phyloP scores from a whole-genome alignment of 1,140 invertebrate genomes.

The Tenebrio molitor region DNA sequence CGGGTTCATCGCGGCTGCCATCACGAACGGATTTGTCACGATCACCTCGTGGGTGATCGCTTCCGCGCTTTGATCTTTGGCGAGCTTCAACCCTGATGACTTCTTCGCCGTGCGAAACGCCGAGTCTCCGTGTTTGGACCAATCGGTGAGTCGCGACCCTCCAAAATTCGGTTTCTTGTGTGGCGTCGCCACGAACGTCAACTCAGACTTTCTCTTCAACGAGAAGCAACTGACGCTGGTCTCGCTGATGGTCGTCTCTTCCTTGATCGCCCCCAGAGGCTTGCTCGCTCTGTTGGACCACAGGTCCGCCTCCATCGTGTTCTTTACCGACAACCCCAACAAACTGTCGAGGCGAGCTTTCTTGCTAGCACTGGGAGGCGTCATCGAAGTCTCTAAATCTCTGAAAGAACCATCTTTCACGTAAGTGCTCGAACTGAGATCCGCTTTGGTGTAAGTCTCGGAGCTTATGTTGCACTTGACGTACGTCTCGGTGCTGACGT shows the following conservation, averaged over 20 bases:
- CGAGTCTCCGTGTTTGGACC: too few relatives aligned
- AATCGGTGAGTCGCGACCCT: too few relatives aligned
- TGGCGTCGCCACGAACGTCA: constrained; percentile 29
- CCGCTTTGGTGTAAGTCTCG: constrained; percentile 58
- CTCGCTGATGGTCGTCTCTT: too few relatives aligned
- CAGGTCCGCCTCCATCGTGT: constrained; percentile 44
- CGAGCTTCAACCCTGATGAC: too few relatives aligned
- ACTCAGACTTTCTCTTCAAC: constrained; percentile 43
- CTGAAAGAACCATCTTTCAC: constrained; percentile 51
- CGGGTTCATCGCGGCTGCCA: constrained; percentile 76
- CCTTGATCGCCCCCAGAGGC: not conserved
- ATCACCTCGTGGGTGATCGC: constrained; percentile 20
- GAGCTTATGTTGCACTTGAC: constrained; percentile 50
- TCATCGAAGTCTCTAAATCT: constrained; percentile 38
- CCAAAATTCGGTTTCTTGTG: too few relatives aligned
- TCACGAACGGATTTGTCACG: constrained; percentile 70
- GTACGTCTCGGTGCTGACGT: constrained; percentile 48
- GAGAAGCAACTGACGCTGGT: too few relatives aligned
- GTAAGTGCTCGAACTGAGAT: constrained; percentile 53
- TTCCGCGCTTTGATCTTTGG: not conserved
- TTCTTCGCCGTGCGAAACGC: too few relatives aligned
- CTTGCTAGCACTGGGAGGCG: constrained; percentile 34
- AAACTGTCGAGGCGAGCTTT: constrained; percentile 15
- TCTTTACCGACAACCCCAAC: constrained; percentile 18
- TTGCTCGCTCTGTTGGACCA: constrained; percentile 34